Percentiles rank a stretch among this genome's conserved stretches.
These are phyloP conservation scores for Apotomis capreana DNA, from an alignment of 2,888 invertebrate genomes.

Conservation along the genomic window DNA sequence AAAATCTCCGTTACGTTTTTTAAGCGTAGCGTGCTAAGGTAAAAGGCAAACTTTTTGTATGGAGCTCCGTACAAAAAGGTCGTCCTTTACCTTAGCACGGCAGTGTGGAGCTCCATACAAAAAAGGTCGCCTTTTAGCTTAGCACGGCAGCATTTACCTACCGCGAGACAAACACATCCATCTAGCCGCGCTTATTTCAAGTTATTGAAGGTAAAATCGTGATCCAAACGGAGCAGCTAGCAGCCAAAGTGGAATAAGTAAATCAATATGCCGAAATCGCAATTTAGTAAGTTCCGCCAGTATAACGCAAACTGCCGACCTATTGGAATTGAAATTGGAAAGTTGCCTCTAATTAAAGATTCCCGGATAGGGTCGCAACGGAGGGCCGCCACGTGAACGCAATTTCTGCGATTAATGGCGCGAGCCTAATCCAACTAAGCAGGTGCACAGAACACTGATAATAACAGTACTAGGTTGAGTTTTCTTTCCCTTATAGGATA, in stretches of 20 bases:
- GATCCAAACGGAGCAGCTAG: not conserved
- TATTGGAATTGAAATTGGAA: conserved; percentile 69
- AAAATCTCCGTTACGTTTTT: too few species aligned
- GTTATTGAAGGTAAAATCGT: not conserved
- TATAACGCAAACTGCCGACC: conserved; percentile 34
- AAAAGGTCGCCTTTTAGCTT: too few species aligned
- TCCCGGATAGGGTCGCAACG: conserved; percentile 57
- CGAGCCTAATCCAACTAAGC: conserved; percentile 79
- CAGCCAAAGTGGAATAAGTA: not conserved
- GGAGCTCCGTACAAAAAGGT: too few species aligned
- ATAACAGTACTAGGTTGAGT: conserved; percentile 1
- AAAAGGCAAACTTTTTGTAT: too few species aligned
- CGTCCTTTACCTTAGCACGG: too few species aligned
- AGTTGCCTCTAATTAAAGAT: conserved; percentile 78
- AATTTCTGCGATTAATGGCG: conserved; percentile 80
- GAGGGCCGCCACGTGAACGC: conserved; percentile 65
- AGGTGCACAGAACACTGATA: conserved; percentile 60
- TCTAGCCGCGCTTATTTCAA: too few species aligned
- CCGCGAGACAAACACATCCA: too few species aligned
- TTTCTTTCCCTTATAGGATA: too few species aligned
- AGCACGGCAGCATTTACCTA: too few species aligned
- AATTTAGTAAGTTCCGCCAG: conserved; percentile 31
- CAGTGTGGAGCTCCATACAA: too few species aligned
- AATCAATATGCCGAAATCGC: conserved; percentile 32
- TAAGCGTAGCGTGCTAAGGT: too few species aligned